Base-by-base conservation (phyloP, 2,888 invertebrate species). In the Embidobia sp. region DNA sequence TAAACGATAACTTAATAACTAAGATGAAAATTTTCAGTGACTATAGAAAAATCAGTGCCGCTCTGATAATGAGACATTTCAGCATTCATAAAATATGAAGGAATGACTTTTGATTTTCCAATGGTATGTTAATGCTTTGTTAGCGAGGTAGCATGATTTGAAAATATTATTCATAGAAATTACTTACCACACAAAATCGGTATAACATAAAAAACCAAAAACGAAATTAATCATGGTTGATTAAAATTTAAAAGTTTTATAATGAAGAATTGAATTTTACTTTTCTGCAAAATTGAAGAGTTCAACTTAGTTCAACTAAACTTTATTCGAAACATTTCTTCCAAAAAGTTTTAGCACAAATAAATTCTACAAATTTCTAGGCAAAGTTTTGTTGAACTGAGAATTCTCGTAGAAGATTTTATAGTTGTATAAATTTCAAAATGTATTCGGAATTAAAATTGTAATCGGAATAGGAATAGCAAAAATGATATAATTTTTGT, bases 181-280 rank as follows among this genome's bases (percentile, higher is more conserved):
- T n/a, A n/a, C n/a, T n/a, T n/a, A n/a, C n/a, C n/a, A n/a, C n/a
- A n/a, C n/a, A n/a, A n/a, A n/a, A n/a, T n/a, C n/a, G n/a, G n/a
- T n/a, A n/a, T n/a, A n/a, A n/a, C n/a, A n/a, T n/a, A n/a, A n/a
- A 13, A n/a, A 18, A 42, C 15, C 5, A 26, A 26, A 26, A 64
- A 57, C 59, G 37, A 66, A 69, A 64, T 76, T 64, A 70, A 69
- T 73, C 42, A 48, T 46, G 16, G 31, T 18, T 42, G 53, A 69
- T 69, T 63, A 69, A 69, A 66, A 69, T 69, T 61, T 75, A 59
- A 59, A 69, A 69, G 15, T 69, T 74, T 61, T 35, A 40, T 44
- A 67, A 53, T 15, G 63, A 55, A 42, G 64, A 49, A 73, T 64
- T 64, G 57, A 73, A 57, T 64, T 63, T 63, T 49, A 29, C 55